Evolutionary conservation across 1,140 invertebrate genomes (phyloP), one percentile per base, ranked within the genome.

Genomic region (Drosophila yakuba): DNA sequence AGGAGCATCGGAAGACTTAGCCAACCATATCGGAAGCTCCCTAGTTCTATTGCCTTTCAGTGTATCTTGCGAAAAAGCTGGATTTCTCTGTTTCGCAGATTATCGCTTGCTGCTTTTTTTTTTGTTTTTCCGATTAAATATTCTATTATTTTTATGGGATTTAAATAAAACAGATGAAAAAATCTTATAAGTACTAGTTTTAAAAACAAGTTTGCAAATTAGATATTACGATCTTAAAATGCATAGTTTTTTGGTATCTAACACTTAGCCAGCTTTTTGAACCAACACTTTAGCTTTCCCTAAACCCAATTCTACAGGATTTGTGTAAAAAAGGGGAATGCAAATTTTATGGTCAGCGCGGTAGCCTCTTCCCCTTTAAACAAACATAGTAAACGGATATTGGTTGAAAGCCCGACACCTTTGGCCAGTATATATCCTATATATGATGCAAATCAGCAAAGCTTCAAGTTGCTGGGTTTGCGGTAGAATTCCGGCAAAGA

Each of bases 1-100:
- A 66, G 32, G 60, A 64, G 52, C 48, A 75, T 54, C 41, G 63
- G 59, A 67, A 69, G 71, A 79, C 57, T 78, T 62, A 39, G 58
- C 72, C 67, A 77, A 73, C 73, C 80, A 64, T 72, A 32, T 59
- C 72, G 57, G 80, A 80, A 84, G 66, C 72, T 82, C 60, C 58
- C 36, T 43, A 48, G 64, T 63, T 67, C 59, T 67, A 62, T 23
- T 60, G 11, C 17, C 28, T 23, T 36, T 36, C 41, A 25, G 36
- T 35, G 15, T 5, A 35, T 36, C 36, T 35, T 57, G 25, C 25
- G n/a, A 36, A 23, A 64, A 78, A 71, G 77, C 80, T 82, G 79
- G 68, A 77, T 81, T 82, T 72, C 60, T 81, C 73, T 66, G 72
- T 60, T 76, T 41, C 38, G 56, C 41, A 60, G 55, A 60, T 76